Evolutionary conservation across 2,888 invertebrate genomes (phyloP), one percentile per base, ranked within the genome.

Genomic region (Plagodis pulveraria): DNA sequence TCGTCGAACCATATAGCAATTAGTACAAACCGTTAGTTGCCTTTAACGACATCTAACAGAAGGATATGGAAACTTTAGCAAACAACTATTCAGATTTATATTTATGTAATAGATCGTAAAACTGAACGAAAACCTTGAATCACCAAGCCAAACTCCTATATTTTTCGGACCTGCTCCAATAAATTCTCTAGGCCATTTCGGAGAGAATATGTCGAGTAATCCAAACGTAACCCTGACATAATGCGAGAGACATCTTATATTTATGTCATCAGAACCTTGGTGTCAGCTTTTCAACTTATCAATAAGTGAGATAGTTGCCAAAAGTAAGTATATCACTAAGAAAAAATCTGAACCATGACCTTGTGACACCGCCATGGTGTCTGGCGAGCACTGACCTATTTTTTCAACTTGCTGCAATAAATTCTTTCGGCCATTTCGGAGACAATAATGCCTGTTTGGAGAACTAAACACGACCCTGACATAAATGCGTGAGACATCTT

Each of bases 201-300:
- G 58, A 60, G 62, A 62, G 59, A 58, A 50, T 42, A 32, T 56
- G 58, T 65, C 56, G 54, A 50, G 49, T 44, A 34, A 36, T 53
- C 12, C 40, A 10, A 5, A 40, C 10, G 40, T 45, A 44, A 34
- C 65, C 65, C 60, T 62, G 65, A 43, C 62, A 58, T 32, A 45
- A 58, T 62, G 56, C 47, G 59, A 51, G 12, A 43, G 35, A 50
- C 59, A 41, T 52, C 38, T 45, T 60, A 54, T 63, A 51, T 61
- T 52, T 42, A 52, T 52, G 51, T 41, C 50, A 22, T 48, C 38
- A 43, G 45, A 50, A 52, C 45, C 54, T 10, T 56, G 51, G 22
- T 22, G 22, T 22, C 22, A 22, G 22, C 22, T 4, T 22, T 22
- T 55, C 60, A 2, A 2, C 22, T 22, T 22, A 22, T 22, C 22